A percentile compares a stretch with the other conserved stretches of the same genome.
These are phyloP conservation scores for Morbakka virulenta DNA, from an alignment of 30 jellyfish, hydroid and myxozoan genomes.

Conservation along the genomic window DNA sequence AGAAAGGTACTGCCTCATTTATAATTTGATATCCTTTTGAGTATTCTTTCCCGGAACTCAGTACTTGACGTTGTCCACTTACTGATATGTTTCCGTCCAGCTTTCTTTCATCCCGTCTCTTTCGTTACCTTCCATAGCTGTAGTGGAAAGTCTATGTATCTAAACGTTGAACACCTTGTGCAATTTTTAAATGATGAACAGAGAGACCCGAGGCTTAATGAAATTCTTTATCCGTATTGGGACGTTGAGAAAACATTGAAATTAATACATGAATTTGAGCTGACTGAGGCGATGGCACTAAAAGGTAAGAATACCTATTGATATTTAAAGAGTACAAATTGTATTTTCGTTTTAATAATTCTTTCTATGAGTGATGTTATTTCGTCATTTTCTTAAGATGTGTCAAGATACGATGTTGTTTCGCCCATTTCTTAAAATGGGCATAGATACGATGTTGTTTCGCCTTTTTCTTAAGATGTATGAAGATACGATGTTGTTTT, in stretches of 20 bases:
- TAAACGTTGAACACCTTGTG: slow-evolving; percentile 72
- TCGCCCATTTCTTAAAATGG: too few relatives aligned
- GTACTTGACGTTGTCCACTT: not conserved
- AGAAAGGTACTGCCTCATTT: too few relatives aligned
- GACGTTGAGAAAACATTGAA: slow-evolving; percentile 63
- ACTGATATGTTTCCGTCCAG: not conserved
- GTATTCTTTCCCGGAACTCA: not conserved
- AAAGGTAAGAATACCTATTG: too few relatives aligned
- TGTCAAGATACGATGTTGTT: too few relatives aligned
- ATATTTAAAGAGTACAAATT: too few relatives aligned
- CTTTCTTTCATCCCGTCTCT: not conserved
- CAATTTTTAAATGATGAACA: slow-evolving; percentile 83
- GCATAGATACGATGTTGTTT: too few relatives aligned
- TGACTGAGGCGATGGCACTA: slow-evolving; percentile 80
- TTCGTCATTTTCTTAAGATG: too few relatives aligned
- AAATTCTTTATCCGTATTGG: slow-evolving; percentile 73
- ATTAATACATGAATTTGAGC: slow-evolving; percentile 64
- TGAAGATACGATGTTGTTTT: too few relatives aligned
- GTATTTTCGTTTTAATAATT: too few relatives aligned
- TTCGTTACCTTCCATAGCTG: slow-evolving; percentile 39
- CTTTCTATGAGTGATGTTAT: too few relatives aligned
- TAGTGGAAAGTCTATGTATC: slow-evolving; percentile 79
- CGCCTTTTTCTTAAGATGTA: too few relatives aligned
- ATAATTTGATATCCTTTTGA: too few relatives aligned
- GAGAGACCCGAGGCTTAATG: slow-evolving; percentile 95